A percentile compares a stretch with the other conserved stretches of the same genome.
Evolutionary conservation across 2,113 vertebrate species (phyloP).

Genomic region (Motacilla alba): DNA sequence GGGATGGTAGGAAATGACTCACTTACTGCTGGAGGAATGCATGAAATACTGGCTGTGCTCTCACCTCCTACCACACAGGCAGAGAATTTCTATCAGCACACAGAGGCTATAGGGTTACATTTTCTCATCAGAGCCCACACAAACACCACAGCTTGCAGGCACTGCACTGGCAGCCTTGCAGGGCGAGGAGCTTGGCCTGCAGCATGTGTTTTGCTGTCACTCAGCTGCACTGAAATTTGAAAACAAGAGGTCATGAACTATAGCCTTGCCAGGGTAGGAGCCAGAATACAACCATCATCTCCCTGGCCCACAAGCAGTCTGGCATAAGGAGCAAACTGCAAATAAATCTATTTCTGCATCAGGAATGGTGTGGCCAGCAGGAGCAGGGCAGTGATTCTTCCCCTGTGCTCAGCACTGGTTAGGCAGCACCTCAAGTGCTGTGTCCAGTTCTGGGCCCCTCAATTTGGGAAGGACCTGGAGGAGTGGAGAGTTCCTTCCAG

Average conservation of each 20-base stretch:
- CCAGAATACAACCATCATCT: not conserved
- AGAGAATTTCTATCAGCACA: constrained; percentile 20
- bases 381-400: not conserved
- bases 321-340: not conserved
- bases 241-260: not conserved
- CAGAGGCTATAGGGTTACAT: constrained; percentile 15
- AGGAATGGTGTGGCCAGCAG: not conserved
- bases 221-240: not conserved
- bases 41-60: not conserved
- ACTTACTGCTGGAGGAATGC: not conserved
- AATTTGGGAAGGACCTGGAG: not conserved
- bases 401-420: not conserved
- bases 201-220: not conserved
- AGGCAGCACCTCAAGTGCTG: not conserved
- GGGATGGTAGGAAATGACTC: constrained; percentile 10
- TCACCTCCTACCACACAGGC: not conserved
- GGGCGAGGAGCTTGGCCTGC: not conserved
- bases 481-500: not conserved
- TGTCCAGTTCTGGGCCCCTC: not conserved
- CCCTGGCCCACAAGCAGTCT: not conserved
- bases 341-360: not conserved
- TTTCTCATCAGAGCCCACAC: not conserved
- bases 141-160: not conserved
- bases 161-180: not conserved
- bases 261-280: not conserved